Base-by-base conservation (phyloP, 2,888 invertebrate species). In the Pedicia rivosa region DNA sequence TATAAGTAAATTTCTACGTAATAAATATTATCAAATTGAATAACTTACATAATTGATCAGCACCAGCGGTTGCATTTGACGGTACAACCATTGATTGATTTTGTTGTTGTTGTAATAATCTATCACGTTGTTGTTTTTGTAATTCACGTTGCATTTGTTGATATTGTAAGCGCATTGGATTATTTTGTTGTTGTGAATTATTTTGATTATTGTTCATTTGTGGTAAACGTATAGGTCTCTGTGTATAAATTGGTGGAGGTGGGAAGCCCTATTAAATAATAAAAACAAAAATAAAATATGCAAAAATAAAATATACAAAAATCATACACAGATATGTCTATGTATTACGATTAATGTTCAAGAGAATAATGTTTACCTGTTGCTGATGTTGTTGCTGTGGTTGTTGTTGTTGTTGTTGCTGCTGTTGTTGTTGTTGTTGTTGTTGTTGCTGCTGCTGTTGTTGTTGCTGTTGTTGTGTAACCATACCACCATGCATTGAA, bases 81-180 rank as follows among this genome's bases (percentile, higher is more conserved):
- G 80, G 78, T 49, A 84, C 81, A 44, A 84, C 68, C 62, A 83
- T 62, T 52, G 81, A 81, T 54, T 86, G 86, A 53, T 78, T 76
- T 50, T 78, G 78, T 56, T 87, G 86, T 55, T 76, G 74, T 47
- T 79, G 78, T 50, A 86, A 60, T 48, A 84, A 62, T 9, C 84
- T 70, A 47, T 75, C 74, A 49, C 77, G 75, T 44, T 78, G 70
- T 35, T 76, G 59, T 48, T 69, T 63, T 47, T 69, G 68, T 28
- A 50, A 43, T 34, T 55, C 55, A 13, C 54, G 47, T 9, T 51
- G 53, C 2, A 53, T 50, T 40, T 57, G 47, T 28, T 50, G 36
- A 36, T 25, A 40, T 25, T 38, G 38, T 10, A 34, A 20, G 17
- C 37, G 40, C 7, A 32, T 27, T 5, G 39, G 19, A 8, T 24